Base-by-base conservation (phyloP, 2,113 vertebrate genomes). In the Channa argus region DNA sequence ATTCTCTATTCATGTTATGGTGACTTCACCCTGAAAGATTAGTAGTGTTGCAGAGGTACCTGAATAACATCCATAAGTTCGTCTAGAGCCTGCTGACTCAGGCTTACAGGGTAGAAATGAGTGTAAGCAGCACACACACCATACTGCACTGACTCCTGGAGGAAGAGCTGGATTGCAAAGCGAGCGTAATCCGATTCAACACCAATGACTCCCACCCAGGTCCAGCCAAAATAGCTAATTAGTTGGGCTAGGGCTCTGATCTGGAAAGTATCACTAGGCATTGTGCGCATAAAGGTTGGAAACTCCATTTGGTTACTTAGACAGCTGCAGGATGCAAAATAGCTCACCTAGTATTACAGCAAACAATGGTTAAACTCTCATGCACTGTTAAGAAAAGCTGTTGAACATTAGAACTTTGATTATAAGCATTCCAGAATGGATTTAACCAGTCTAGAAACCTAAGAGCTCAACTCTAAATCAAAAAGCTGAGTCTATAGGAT, bases 251-350 rank as follows among this genome's bases (percentile, higher is more conserved):
- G 58, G 43, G 93, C 94, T 61, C 81, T 91, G 44, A 93, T 84
- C 78, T 94, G 94, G 74, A 94, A 94, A 61, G 87, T 49, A 14
- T 94, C 94, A 70, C 93, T 94, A 1, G 94, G 91, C 89, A 94
- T 93, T 4, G 93, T 94, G 39, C 94, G 87, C 92, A 94, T 94
- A 72, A 94, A 94, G 24, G 88, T 79, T 6, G 92, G 91, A 34
- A 93, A 94, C 71, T 93, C 89, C 56, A 49, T 86, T 60, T 92
- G 87, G 63, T 92, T 84, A 54, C 93, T 92, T 72, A 94, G 85
- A 71, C 93, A 94, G 45, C 82, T 92, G 80, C 92, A 94, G 10
- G 94, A 93, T 14, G 94, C 92, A 70, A 94, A 93, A 73, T 94
- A 94, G 77, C 94, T 94, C 78, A 94, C 92, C 94, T 94, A 47